Conservation (phyloP, 2,113 vertebrate species). For the Sebastes schlegelii region DNA sequence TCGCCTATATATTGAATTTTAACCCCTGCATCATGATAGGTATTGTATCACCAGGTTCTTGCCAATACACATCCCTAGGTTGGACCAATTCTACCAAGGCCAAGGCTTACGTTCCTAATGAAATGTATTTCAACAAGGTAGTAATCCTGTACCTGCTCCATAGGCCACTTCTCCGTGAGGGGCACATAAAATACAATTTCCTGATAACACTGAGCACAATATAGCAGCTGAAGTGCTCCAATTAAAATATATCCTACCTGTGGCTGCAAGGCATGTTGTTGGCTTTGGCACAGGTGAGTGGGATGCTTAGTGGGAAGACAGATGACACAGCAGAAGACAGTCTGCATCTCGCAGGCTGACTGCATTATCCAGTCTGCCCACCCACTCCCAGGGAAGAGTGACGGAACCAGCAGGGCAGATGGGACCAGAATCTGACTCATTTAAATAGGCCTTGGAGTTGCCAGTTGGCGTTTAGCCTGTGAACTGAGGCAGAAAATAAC, state of each 20-base stretch:
- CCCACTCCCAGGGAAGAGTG: constrained; percentile 48
- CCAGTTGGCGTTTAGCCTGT: constrained; percentile 79
- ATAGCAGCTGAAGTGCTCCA: not conserved
- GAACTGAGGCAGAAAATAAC: constrained; percentile 81
- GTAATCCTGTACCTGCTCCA: not conserved
- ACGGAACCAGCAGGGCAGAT: constrained; percentile 77
- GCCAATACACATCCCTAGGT: too few relatives aligned
- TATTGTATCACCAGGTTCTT: too few relatives aligned
- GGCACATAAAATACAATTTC: not conserved
- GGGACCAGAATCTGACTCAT: constrained; percentile 81
- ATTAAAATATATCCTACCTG: constrained; percentile 42
- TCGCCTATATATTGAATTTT: too few relatives aligned
- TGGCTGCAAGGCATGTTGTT: constrained; percentile 41
- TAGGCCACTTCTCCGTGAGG: not conserved
- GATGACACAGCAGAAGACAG: constrained; percentile 60
- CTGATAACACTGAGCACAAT: constrained; percentile 14
- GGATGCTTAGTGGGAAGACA: constrained; percentile 48
- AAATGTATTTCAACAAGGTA: too few relatives aligned
- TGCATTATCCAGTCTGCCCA: constrained; percentile 65
- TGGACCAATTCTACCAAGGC: too few relatives aligned
- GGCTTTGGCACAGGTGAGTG: constrained; percentile 62
- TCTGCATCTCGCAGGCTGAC: constrained; percentile 55
- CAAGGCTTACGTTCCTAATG: too few relatives aligned
- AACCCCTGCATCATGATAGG: too few relatives aligned
- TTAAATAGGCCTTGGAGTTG: constrained; percentile 81